Evolutionary conservation across 2,888 invertebrate species (phyloP), one percentile per base, ranked within the genome.

Genomic region (Caradrina kadenii): DNA sequence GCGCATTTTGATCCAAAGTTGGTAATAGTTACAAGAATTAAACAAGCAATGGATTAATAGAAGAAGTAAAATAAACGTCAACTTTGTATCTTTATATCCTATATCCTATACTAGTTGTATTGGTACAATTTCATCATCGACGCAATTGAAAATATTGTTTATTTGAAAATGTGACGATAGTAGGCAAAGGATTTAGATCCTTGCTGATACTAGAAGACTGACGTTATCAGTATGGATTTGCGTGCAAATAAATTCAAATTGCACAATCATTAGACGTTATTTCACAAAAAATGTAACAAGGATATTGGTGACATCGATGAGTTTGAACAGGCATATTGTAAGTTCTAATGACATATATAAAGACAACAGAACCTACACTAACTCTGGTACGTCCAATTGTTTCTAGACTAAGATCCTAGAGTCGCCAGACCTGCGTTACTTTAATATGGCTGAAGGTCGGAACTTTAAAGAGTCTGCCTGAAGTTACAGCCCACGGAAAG

Each of bases 211-310:
- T 21, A 55, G 0, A 39, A 60, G 49, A 76, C 55, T 56, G 55
- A n/a, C 45, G 69, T 52, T 56, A 77, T 77, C 55, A 45, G 13
- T 22, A 11, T 35, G 13, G 17, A 22, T 67, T 22, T 39, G 31
- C n/a, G 62, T 22, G 42, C 26, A n/a, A 76, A 50, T 35, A 15
- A 45, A 42, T 39, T 52, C 45, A 55, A 61, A 75, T 75, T 80
- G 76, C 75, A 67, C 61, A 66, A 75, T 39, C 48, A 61, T 50
- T 35, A 35, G 19, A 53, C 53, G 17, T 21, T 17, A 53, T 60
- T 61, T 26, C 39, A 62, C 21, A 15, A 66, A 50, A 21, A 11
- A 21, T 1, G 26, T 10, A 26, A 55, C 11, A 55, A 45, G n/a
- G 19, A 13, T 7, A 22, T 15, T 1, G 17, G 31, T 55, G 64